phyloP scores from a whole-genome alignment of 2,888 invertebrate genomes.

The Andrena dorsata region DNA sequence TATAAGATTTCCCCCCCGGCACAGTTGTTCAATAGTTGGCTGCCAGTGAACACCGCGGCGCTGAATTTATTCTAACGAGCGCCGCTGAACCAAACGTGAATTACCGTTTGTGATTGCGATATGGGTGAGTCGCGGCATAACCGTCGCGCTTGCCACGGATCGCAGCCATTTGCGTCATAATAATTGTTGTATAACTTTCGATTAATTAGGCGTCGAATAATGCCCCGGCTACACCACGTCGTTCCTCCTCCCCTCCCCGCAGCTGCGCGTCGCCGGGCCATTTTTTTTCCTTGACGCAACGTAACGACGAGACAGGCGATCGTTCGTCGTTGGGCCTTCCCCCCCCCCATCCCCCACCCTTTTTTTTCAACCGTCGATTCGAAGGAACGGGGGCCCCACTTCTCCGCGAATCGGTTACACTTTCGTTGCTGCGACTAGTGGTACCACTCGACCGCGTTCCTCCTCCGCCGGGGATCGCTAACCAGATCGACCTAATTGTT shows the following conservation, averaged over 20 bases:
- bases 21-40: neutral
- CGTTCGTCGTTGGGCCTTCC: constrained; percentile 21
- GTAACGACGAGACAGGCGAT: constrained; percentile 35
- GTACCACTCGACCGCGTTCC: constrained; percentile 76
- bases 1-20: neutral
- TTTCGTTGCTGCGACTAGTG: constrained; percentile 82
- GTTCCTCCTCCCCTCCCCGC: neutral
- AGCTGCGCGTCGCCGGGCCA: constrained; percentile 14
- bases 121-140: constrained; percentile 43
- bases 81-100: constrained; percentile 15
- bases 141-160: constrained; percentile 60
- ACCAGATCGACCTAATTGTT: constrained; percentile 62
- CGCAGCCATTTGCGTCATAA: constrained; percentile 65
- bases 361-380: constrained; percentile 40
- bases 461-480: constrained; percentile 53
- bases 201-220: constrained; percentile 68
- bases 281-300: constrained; percentile 40
- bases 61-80: constrained; percentile 16
- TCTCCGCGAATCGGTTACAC: constrained; percentile 78
- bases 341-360: constrained; percentile 23
- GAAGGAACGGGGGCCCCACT: constrained; percentile 58
- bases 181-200: constrained; percentile 73
- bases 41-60: neutral
- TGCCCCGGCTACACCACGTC: constrained; percentile 1
- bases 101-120: constrained; percentile 41